A percentile compares a stretch with the other conserved stretches of the same genome.
Conservation (phyloP, 2,888 invertebrate species). For the Carabus problematicus region DNA sequence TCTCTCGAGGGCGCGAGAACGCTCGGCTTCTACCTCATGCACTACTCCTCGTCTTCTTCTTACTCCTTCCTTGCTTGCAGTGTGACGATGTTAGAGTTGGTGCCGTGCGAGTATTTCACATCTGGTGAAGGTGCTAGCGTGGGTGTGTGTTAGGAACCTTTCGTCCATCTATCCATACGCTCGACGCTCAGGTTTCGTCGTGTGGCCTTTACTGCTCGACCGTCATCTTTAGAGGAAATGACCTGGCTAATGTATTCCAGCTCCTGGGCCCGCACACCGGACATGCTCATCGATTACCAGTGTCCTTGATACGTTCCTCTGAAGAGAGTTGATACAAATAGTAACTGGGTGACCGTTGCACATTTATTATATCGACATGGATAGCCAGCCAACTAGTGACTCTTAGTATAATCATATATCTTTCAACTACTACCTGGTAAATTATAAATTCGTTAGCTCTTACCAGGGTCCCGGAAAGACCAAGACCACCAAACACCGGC, state of each 20-base stretch:
- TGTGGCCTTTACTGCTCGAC: slow-evolving; percentile 44
- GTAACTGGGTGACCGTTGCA: too few relatives aligned
- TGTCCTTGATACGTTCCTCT: too few relatives aligned
- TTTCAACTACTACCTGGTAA: too few relatives aligned
- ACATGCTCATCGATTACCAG: neutral
- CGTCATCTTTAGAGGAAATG: slow-evolving; percentile 50
- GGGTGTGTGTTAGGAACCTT: too few relatives aligned
- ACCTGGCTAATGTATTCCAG: slow-evolving; percentile 50
- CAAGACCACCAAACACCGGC: too few relatives aligned
- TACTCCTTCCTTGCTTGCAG: neutral
- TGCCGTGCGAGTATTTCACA: neutral
- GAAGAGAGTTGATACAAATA: too few relatives aligned
- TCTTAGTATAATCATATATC: too few relatives aligned
- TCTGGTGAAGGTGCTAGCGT: neutral
- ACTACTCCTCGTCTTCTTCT: neutral
- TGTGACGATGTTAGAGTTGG: neutral
- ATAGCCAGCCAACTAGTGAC: too few relatives aligned
- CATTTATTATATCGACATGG: too few relatives aligned
- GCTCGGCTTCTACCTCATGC: slow-evolving; percentile 21
- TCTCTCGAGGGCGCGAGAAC: slow-evolving; percentile 49
- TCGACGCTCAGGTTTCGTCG: slow-evolving; percentile 5
- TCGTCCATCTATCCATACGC: slow-evolving; percentile 15
- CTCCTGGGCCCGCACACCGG: slow-evolving; percentile 20
- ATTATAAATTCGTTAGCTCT: too few relatives aligned
- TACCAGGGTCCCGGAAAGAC: too few relatives aligned